Conservation (phyloP, 2,113 vertebrate genomes). For the Oryzias curvinotus region DNA sequence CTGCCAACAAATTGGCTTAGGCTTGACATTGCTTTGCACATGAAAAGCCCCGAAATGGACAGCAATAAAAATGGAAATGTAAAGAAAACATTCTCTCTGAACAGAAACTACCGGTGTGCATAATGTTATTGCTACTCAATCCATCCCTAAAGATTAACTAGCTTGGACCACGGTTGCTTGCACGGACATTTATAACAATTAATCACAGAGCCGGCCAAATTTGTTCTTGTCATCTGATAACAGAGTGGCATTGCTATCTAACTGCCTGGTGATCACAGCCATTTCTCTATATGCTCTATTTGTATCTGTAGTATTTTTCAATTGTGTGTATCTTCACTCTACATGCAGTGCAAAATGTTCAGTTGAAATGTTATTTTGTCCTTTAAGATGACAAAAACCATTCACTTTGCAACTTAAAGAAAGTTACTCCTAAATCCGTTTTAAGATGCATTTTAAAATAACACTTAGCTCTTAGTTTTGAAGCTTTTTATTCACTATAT, state of each 20-base stretch:
- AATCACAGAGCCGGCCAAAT: constrained; percentile 53
- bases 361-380: no score
- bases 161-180: constrained; percentile 36
- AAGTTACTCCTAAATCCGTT: no score
- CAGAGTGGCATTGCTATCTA: constrained; percentile 21
- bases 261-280: constrained; percentile 31
- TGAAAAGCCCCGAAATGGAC: constrained; percentile 71
- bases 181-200: constrained; percentile 63
- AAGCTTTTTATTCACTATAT: no score
- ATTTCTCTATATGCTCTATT: constrained; percentile 4
- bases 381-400: no score
- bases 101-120: constrained; percentile 59
- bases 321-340: constrained; percentile 1
- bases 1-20: constrained; percentile 65
- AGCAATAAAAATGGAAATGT: constrained; percentile 79
- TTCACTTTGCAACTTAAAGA: no score
- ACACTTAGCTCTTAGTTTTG: no score
- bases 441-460: no score
- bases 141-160: constrained; percentile 57
- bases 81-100: constrained; percentile 62
- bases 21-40: constrained; percentile 62
- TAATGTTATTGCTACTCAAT: constrained; percentile 61
- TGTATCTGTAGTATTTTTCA: constrained; percentile 12
- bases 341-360: not conserved
- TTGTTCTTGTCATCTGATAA: constrained; percentile 48